Percentiles rank a stretch among this genome's conserved stretches.
These are phyloP conservation scores for Hozukius guyotensis DNA, from an alignment of 2,797 vertebrate species.

Conservation along the genomic window DNA sequence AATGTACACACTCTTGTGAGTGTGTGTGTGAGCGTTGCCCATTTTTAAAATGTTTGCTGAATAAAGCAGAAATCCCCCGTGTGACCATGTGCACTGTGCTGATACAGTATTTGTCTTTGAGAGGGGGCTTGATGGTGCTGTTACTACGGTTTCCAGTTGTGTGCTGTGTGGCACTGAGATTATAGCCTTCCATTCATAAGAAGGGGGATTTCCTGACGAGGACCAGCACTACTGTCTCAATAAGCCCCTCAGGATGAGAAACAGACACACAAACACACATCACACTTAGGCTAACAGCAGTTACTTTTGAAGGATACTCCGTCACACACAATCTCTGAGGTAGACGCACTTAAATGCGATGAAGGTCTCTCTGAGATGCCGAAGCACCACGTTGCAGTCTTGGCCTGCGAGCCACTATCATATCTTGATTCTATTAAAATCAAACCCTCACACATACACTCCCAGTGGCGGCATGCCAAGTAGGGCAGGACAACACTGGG, in stretches of 20 bases:
- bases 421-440: conserved; percentile 59
- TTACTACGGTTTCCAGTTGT: conserved; percentile 61
- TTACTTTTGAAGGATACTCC: conserved; percentile 43
- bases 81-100: conserved; percentile 52
- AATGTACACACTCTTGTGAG: background rate
- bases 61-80: conserved; percentile 54
- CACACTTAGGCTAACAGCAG: conserved; percentile 4
- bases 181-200: conserved; percentile 73
- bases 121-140: conserved; percentile 40
- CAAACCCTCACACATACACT: conserved; percentile 50
- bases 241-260: conserved; percentile 64
- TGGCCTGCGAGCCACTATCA: conserved; percentile 39
- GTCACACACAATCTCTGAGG: conserved; percentile 25
- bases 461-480: conserved; percentile 71
- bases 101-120: conserved; percentile 63
- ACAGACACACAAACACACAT: conserved; percentile 10
- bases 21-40: background rate
- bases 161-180: conserved; percentile 63
- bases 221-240: conserved; percentile 51
- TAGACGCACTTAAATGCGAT: conserved; percentile 11
- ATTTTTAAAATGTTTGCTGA: conserved; percentile 51
- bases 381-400: conserved; percentile 40
- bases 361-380: conserved; percentile 17
- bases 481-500: conserved; percentile 76
- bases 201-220: conserved; percentile 71